Base-by-base conservation (phyloP, 2,888 invertebrate species). In the Rhorus exstirpatorius region DNA sequence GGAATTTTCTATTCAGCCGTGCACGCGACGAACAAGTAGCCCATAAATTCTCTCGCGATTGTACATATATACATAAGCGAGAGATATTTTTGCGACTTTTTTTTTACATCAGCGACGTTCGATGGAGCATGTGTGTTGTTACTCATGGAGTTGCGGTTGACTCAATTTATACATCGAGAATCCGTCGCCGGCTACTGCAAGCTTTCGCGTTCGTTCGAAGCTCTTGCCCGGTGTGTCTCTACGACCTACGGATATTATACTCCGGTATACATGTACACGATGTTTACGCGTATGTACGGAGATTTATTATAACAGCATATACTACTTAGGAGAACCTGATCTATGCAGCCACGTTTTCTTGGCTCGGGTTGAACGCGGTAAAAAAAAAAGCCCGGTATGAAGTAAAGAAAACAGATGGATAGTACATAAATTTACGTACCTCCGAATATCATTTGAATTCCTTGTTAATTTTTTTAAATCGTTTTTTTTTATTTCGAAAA, bases 151-250 rank as follows among this genome's bases (percentile, higher is more conserved):
- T 65, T 49, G 68, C 35, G 67, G 79, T 79, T 72, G 55, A 55
- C 79, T 71, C 79, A 72, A 83, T 79, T 79, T 83, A 83, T 83
- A 79, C 76, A 83, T 75, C 76, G n/a, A n/a, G 83, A 76, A 79
- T 76, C 76, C 76, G 79, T 75, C 76, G 65, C 79, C 74, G 53
- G 55, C 44, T 68, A 60, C 19, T 24, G 14, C 53, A 75, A 61
- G 70, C 72, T 35, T 61, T 75, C 67, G 79, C 68, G 68, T 68
- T 74, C 61, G 44, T n/a, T 53, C 14, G 74, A 79, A 79, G 79
- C 79, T 49, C 58, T 60, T 63, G 19, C 68, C 60, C 61, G 21
- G 51, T 74, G 51, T 74, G 61, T 74, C 46, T 53, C 41, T 19
- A 3, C 61, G 49, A 19, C 77, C 77, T 61, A 78, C 77, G 26